Conservation (phyloP, 2,888 invertebrate species). For the Campopleginae sp. region DNA sequence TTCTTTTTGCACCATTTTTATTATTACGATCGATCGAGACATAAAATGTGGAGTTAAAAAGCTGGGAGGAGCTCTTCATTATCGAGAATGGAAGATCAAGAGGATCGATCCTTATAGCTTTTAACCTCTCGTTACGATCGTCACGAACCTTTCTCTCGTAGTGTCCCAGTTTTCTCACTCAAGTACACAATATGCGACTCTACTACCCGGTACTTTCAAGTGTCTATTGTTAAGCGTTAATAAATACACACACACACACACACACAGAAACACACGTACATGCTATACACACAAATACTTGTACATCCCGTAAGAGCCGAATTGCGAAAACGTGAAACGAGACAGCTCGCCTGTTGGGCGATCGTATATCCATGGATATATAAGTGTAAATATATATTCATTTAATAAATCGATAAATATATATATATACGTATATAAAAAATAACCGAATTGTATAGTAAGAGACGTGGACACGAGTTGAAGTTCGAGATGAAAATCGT, state of each 20-base stretch:
- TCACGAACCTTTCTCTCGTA: slow-evolving; percentile 53
- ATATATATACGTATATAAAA: slow-evolving; percentile 27
- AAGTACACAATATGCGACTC: slow-evolving; percentile 55
- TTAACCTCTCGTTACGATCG: slow-evolving; percentile 47
- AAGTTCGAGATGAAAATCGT: slow-evolving; percentile 1
- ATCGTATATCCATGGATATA: slow-evolving; percentile 25
- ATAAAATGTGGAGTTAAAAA: slow-evolving; percentile 4
- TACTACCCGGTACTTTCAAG: slow-evolving; percentile 49
- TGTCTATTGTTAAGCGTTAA: slow-evolving; percentile 58
- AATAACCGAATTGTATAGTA: slow-evolving; percentile 32
- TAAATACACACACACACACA: slow-evolving; percentile 37
- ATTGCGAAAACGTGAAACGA: slow-evolving; percentile 14
- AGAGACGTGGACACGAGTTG: background rate
- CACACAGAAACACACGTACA: slow-evolving; percentile 4
- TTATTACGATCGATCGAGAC: slow-evolving; percentile 5
- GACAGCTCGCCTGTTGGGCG: slow-evolving; percentile 21
- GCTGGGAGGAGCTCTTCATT: slow-evolving; percentile 18
- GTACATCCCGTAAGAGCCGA: slow-evolving; percentile 1
- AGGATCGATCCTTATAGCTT: slow-evolving; percentile 31
- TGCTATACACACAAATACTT: background rate
- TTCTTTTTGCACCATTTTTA: slow-evolving; percentile 9
- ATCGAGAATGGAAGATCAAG: slow-evolving; percentile 59
- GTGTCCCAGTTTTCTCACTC: slow-evolving; percentile 61
- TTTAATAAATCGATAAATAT: slow-evolving; percentile 15
- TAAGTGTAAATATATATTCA: slow-evolving; percentile 12